These are phyloP conservation scores for Austrofundulus limnaeus DNA, from an alignment of 2,113 vertebrate genomes.

Conservation along the genomic window DNA sequence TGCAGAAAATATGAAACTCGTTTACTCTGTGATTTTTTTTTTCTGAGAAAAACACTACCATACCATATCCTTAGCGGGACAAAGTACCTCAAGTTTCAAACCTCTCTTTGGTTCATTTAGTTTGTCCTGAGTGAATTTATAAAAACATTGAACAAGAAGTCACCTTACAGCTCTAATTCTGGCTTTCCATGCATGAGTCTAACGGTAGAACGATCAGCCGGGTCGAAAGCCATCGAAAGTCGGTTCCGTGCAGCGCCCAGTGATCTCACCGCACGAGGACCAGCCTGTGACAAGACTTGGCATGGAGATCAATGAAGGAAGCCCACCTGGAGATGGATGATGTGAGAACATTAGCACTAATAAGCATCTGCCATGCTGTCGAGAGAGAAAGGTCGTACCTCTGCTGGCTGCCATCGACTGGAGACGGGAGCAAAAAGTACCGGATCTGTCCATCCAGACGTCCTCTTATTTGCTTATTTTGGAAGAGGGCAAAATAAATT, in stretches of 20 bases:
- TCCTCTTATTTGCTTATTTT: constrained; percentile 15
- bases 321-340: constrained; percentile 72
- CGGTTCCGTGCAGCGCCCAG: constrained; percentile 34
- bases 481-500: constrained; percentile 24
- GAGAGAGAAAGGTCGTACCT: constrained; percentile 52
- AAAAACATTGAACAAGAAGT: background rate
- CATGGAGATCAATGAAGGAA: constrained; percentile 67
- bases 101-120: too few species aligned
- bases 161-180: constrained; percentile 12
- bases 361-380: constrained; percentile 66
- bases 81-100: too few species aligned
- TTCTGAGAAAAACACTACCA: too few species aligned
- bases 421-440: constrained; percentile 25
- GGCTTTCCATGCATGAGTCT: constrained; percentile 10
- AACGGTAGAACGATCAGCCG: constrained; percentile 50
- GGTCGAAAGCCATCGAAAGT: constrained; percentile 15
- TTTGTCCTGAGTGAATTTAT: background rate
- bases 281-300: constrained; percentile 50
- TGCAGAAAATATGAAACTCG: too few species aligned
- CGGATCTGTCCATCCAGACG: constrained; percentile 48
- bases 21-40: too few species aligned
- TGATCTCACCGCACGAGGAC: constrained; percentile 30
- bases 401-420: constrained; percentile 72
- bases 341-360: constrained; percentile 70
- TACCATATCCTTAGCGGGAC: too few species aligned